Evolutionary conservation across 2,797 vertebrate genomes (phyloP), one percentile per base, ranked within the genome.

Genomic region (Otolemur crassicaudatus): DNA sequence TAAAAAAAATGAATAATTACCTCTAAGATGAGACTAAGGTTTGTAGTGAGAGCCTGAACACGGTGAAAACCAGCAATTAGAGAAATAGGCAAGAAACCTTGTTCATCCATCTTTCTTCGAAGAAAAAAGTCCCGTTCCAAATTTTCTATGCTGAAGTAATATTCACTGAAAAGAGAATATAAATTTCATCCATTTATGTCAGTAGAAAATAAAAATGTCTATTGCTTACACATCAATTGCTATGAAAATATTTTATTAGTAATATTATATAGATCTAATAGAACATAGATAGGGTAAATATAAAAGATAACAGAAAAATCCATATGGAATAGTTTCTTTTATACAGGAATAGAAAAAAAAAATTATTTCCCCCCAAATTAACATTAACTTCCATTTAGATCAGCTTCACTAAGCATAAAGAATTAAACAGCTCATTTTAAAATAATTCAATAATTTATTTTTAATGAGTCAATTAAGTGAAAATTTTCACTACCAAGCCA

Each of bases 91-190:
- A 99, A 98, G 98, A 99, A 99, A 83, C 99, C 99, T 37, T 99
- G 98, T 0, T 97, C 91, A 77, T 99, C 99, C 99, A 99, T 99
- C 98, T 99, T 99, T 87, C 99, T 99, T 96, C 99, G 98, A 96
- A 99, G 98, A 98, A 99, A 99, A 98, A 99, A 99, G 97, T 99
- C 99, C 63, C 99, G 98, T 97, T 99, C 99, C 98, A 99, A 98
- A 96, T 99, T 99, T 98, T 99, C 99, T 96, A 98, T 98, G 98
- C 99, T 99, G 98, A 99, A 99, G 98, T 99, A 99, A 98, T 99
- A 99, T 95, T 99, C 99, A 12, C 99, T 99, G 97, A n/a, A 98
- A 97, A 98, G 76, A 20, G 4, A 97, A 97, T 10, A 81, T 95
- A 34, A 97, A 85, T 69, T 94, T 92, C 58, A 94, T 77, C 25